A percentile compares a stretch with the other conserved stretches of the same genome.
Evolutionary conservation across 2,113 vertebrate genomes (phyloP).

Genomic region (Paramisgurnus dabryanus): DNA sequence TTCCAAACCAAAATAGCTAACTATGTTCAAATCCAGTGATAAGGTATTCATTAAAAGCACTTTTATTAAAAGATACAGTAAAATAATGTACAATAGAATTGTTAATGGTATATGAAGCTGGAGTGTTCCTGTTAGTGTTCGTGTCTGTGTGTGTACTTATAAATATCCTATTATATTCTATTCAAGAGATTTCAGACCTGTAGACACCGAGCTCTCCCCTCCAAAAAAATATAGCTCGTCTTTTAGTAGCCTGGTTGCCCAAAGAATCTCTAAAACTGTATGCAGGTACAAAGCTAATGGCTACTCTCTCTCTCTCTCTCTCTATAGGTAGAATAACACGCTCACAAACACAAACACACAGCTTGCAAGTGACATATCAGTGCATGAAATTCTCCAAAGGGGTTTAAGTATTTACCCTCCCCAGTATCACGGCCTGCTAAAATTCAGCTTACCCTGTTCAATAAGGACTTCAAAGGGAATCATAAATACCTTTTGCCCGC

Average conservation of each 20-base stretch:
- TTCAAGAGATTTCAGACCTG: background rate
- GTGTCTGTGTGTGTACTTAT: background rate
- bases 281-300: constrained; percentile 44
- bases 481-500: constrained; percentile 82
- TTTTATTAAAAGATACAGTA: no score
- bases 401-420: constrained; percentile 99
- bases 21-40: background rate
- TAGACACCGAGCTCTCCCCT: background rate
- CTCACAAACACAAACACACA: constrained; percentile 26
- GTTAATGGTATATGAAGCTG: no score
- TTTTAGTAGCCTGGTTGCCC: background rate
- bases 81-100: no score
- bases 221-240: background rate
- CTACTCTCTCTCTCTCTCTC: constrained; percentile 1
- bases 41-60: background rate
- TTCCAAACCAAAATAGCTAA: background rate
- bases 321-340: constrained; percentile 36
- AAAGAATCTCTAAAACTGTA: constrained; percentile 23
- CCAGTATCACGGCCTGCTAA: constrained; percentile 91
- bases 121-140: background rate
- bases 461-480: constrained; percentile 98
- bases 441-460: constrained; percentile 98
- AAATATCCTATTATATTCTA: background rate
- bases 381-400: constrained; percentile 98
- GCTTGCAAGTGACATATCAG: constrained; percentile 75